These are phyloP conservation scores for Laticauda laticaudata DNA, from an alignment of 2,113 vertebrate genomes.

Conservation along the genomic window DNA sequence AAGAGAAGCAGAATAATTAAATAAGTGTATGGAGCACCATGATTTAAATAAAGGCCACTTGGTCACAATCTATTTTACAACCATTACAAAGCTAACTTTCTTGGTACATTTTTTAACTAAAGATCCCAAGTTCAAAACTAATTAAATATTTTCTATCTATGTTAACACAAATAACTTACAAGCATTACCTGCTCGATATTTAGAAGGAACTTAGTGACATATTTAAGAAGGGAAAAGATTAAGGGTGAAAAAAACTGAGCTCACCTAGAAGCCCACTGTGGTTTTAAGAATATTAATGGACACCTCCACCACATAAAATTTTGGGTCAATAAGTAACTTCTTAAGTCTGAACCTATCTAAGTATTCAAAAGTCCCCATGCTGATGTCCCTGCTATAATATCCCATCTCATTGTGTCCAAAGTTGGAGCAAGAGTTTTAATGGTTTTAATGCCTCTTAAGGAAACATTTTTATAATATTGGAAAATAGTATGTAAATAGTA, in stretches of 20 bases:
- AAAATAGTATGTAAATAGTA: neutral
- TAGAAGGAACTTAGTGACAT: neutral
- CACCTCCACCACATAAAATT: neutral
- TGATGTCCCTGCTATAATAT: neutral
- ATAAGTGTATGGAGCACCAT: neutral
- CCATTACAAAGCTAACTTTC: slow-evolving; percentile 3
- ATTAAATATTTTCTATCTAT: slow-evolving; percentile 39
- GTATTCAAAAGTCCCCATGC: too few species aligned
- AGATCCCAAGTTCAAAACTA: slow-evolving; percentile 7
- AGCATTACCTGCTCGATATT: slow-evolving; percentile 10
- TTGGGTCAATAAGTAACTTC: neutral
- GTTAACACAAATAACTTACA: slow-evolving; percentile 44
- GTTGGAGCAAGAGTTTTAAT: neutral
- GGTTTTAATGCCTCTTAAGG: neutral
- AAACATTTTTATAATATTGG: neutral
- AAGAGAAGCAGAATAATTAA: neutral
- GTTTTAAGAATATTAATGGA: neutral
- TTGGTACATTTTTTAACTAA: neutral
- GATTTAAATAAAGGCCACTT: slow-evolving; percentile 1
- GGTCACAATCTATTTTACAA: neutral
- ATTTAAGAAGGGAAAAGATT: neutral
- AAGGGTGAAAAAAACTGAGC: neutral
- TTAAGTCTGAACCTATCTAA: neutral
- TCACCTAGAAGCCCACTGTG: neutral
- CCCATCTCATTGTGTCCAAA: neutral